Evolutionary conservation across 1,140 invertebrate species (phyloP), one percentile per base, ranked within the genome.

Genomic region (Arctopsyche grandis): DNA sequence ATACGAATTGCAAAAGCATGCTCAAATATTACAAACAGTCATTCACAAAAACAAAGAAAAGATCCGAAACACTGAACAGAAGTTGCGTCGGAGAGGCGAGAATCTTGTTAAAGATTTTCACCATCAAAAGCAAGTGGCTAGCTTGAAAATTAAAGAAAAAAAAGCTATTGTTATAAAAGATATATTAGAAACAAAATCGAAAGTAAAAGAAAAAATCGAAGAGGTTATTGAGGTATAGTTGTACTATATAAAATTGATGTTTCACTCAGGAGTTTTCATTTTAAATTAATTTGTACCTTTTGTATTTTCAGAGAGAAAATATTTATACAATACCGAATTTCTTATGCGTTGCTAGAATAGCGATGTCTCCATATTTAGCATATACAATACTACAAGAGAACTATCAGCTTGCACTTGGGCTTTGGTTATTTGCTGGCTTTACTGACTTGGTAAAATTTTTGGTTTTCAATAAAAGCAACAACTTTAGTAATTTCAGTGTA

Each of bases 321-420:
- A 93, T 98, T 77, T 94, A 94, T 86, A 99, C 97, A 0, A 90
- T 99, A 82, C 97, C 98, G 38, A 99, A 99, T 88, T 88, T 96
- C 43, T 86, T 99, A 58, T 98, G 96, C 85, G 87, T 96, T 9
- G 89, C 92, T 38, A 89, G 98, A 83, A 98, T 99, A 83, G 85
- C 91, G 4, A 89, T 95, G 70, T 94, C 97, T 5, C 97, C 97
- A 12, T 93, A 94, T 84, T 89, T 99, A 46, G 95, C 95, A 43
- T 96, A 96, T 87, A 89, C 94, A 70, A 92, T 98, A 80, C 85
- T 96, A 0, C 91, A 95, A 83, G 91, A 93, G 52, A 89, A 95
- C 80, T 98, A 92, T 87, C 85, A 89, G 19, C 85, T 91, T 63
- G 95, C 95, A 5, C 89, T 96, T 69, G 91, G 90, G 44, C 84